These are phyloP conservation scores for Ptilonorhynchus violaceus DNA, from an alignment of 2,113 vertebrate species.

Conservation along the genomic window DNA sequence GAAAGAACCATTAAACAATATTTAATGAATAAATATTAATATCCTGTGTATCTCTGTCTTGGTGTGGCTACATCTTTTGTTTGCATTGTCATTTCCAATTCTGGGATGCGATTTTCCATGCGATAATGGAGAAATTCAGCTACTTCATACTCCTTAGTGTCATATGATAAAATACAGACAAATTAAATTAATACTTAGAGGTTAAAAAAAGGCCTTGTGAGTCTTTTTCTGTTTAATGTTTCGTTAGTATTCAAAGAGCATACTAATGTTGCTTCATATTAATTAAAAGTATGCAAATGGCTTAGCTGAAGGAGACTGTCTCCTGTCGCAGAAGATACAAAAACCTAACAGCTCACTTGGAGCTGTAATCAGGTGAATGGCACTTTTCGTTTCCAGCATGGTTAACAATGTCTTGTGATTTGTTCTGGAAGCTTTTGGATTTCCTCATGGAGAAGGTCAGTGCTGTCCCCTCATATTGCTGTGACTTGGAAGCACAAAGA, in stretches of 20 bases:
- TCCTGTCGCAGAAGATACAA: not conserved
- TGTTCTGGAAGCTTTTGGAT: not conserved
- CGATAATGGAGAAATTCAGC: not conserved
- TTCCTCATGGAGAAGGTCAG: not conserved
- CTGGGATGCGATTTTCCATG: not conserved
- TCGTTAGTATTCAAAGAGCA: not conserved
- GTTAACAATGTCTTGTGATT: not conserved
- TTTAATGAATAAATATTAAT: not conserved
- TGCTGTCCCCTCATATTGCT: not conserved
- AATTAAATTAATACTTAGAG: not conserved
- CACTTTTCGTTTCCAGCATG: not conserved
- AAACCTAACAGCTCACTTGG: not conserved
- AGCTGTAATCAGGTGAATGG: not conserved
- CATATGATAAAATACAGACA: not conserved
- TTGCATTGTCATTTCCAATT: not conserved
- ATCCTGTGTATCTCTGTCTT: not conserved
- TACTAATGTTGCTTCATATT: not conserved
- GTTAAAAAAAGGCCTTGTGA: not conserved
- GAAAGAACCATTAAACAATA: not conserved
- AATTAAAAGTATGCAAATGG: conserved; percentile 27
- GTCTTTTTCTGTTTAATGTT: not conserved
- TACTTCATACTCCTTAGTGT: not conserved
- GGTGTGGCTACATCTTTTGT: not conserved
- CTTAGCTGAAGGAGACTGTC: not conserved
- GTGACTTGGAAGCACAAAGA: not conserved